Evolutionary conservation across 2,113 vertebrate genomes (phyloP).

Genomic region (Cairina moschata): DNA sequence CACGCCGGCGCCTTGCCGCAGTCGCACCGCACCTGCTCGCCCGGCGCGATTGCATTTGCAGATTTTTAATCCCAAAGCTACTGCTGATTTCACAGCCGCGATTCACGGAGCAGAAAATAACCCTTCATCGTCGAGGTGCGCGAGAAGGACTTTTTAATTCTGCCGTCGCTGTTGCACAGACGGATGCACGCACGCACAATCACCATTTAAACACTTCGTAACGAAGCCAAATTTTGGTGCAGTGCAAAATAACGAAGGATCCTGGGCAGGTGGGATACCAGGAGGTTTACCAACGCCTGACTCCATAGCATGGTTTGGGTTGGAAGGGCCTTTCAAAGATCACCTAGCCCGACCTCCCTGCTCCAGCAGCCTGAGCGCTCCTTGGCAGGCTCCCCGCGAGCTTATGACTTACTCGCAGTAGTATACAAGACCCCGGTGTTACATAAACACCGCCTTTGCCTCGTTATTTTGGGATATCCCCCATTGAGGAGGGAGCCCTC

Average conservation of each 20-base stretch:
- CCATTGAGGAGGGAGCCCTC: not conserved
- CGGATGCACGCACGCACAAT: accelerated
- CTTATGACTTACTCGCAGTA: not conserved
- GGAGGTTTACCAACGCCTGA: not conserved
- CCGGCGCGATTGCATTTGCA: not conserved
- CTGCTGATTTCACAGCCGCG: not conserved
- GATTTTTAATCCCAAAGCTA: not conserved
- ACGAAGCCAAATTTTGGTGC: not conserved
- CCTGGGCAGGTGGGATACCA: not conserved
- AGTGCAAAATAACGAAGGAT: not conserved
- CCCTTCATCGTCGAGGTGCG: not conserved
- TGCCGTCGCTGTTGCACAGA: accelerated
- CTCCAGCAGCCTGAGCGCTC: not conserved
- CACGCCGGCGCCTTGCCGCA: accelerated
- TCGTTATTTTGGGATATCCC: conserved; percentile 55
- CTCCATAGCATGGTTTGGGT: too few relatives aligned
- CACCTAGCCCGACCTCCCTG: not conserved
- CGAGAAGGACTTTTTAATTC: accelerated
- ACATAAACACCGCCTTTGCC: conserved; percentile 30
- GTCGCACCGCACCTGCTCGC: not conserved
- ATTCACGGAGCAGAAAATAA: not conserved
- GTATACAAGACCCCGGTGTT: not conserved
- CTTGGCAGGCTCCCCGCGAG: conserved; percentile 34
- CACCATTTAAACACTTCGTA: not conserved
- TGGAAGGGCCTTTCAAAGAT: too few relatives aligned